Percentiles rank a stretch among this genome's conserved stretches.
These are phyloP conservation scores for Porites lutea DNA, from an alignment of 64 coral and sea anemone genomes.

Conservation along the genomic window DNA sequence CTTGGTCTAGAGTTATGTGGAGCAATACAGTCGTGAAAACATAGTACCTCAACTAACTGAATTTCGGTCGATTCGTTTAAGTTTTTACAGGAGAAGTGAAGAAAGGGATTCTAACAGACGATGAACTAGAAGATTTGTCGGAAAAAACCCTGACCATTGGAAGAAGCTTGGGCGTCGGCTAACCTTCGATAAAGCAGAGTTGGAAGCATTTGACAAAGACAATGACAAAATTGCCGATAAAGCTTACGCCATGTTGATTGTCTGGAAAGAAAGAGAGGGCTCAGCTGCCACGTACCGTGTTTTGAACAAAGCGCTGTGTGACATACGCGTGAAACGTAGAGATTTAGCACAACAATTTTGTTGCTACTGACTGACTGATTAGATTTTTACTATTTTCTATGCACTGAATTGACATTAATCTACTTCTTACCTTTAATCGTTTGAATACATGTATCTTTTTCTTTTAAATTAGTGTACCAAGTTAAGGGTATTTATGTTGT, in stretches of 20 bases:
- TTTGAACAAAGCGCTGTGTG: background rate
- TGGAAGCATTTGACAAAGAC: background rate
- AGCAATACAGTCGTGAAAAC: no score
- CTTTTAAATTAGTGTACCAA: no score
- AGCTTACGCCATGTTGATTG: background rate
- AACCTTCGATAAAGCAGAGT: background rate
- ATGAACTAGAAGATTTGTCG: background rate
- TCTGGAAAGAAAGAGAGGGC: background rate
- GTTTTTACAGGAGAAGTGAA: background rate
- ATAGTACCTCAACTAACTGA: no score
- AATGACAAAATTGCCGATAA: background rate
- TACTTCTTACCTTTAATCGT: no score
- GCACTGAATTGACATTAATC: no score
- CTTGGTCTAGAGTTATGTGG: no score
- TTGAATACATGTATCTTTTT: no score
- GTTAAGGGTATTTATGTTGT: no score
- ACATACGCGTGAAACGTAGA: background rate
- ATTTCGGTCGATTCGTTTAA: no score
- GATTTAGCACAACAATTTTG: background rate
- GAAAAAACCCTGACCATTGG: background rate
- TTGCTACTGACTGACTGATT: no score
- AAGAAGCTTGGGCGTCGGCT: background rate
- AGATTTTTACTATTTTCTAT: no score
- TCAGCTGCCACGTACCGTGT: background rate
- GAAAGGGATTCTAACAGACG: background rate